Percentiles rank a stretch among this genome's conserved stretches.
phyloP scores from a whole-genome alignment of 2,113 vertebrate species.

The Synchiropus splendidus region DNA sequence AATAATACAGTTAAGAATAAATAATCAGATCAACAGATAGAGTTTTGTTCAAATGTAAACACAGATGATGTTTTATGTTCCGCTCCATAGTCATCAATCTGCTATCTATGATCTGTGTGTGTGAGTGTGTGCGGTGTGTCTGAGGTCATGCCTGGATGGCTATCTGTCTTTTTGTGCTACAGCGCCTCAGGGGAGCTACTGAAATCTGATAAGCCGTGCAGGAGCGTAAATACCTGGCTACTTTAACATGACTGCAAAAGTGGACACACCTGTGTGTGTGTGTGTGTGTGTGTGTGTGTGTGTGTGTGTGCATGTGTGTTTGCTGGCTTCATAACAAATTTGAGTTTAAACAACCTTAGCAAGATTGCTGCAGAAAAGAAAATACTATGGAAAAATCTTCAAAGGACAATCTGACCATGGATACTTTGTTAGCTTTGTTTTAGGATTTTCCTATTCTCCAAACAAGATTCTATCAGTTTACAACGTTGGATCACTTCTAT shows the following conservation, averaged over 20 bases:
- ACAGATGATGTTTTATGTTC: no score
- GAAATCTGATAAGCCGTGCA: slow-evolving; percentile 65
- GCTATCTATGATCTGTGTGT: background rate
- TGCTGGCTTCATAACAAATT: background rate
- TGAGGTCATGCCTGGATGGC: slow-evolving; percentile 63
- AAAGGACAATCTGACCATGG: no score
- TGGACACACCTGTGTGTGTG: slow-evolving; percentile 30
- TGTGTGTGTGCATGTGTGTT: slow-evolving; percentile 4
- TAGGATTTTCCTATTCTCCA: no score
- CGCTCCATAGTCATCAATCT: slow-evolving; percentile 17
- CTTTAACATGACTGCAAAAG: slow-evolving; percentile 49
- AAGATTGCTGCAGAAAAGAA: no score
- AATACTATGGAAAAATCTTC: no score
- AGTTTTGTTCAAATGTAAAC: no score
- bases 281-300: slow-evolving; percentile 1
- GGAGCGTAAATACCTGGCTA: slow-evolving; percentile 59
- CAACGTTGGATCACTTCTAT: no score
- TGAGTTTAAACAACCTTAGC: no score
- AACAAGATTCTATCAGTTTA: no score
- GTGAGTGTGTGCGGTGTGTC: slow-evolving; percentile 25
- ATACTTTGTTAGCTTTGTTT: no score
- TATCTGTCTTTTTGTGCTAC: slow-evolving; percentile 64
- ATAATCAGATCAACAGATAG: no score
- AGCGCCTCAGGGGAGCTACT: slow-evolving; percentile 46
- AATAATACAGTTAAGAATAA: no score